Base-by-base conservation (phyloP, 2,113 vertebrate species). In the Odocoileus hemionus region DNA sequence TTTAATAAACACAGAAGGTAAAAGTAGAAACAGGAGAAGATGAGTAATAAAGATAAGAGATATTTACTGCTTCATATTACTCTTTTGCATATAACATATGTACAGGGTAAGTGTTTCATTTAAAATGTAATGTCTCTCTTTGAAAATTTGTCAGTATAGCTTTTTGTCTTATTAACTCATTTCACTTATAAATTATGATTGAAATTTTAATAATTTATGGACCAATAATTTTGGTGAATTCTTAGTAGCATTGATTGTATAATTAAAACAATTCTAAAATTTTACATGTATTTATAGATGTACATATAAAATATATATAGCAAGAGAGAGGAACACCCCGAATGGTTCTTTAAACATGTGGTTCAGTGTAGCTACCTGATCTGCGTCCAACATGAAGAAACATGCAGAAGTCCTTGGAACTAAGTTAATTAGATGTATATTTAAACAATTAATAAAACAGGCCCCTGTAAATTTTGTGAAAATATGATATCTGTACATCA, bases 381-480 rank as follows among this genome's bases (percentile, higher is more conserved):
- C 45, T 14, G 17, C 86, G 82, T 88, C 83, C 86, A 89, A 60
- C n/a, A 33, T 47, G 55, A 28, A 64, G 26, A 58, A 55, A 80
- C 67, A 83, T 67, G 17, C 14, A 94, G 17, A 43, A 67, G 15
- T 15, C 21, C 58, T 96, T 61, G 89, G 47, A 80, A 92, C 15
- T 87, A 79, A 91, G 61, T 86, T 96, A 89, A 91, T 95, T 95
- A 86, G 78, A 88, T 52, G 28, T 61, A 33, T 86, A 78, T 86
- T 95, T 86, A 64, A 89, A 91, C 91, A 52, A 89, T 97, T 87
- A 78, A 95, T 55, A 64, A 60, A 96, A 74, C 45, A 84, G n/a
- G n/a, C 96, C 86, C 86, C 70, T 84, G 13, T 84, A 58, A 76
- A 74, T 96, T 96, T 95, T 45, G 21, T 39, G 74, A 94, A 91